phyloP scores from a whole-genome alignment of 2,888 invertebrate species.

The Hedya salicella region DNA sequence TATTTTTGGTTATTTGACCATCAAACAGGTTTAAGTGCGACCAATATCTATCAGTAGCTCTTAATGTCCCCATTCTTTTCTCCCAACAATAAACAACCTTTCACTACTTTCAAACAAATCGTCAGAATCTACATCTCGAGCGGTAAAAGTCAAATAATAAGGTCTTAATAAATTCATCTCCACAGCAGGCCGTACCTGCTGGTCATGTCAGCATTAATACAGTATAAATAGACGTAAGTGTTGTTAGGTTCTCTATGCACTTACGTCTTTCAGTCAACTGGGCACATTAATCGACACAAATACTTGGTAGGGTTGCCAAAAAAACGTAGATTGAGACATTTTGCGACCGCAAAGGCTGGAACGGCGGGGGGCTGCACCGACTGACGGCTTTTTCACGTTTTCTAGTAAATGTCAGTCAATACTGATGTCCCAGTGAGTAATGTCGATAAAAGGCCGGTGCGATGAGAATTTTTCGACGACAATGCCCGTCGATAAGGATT shows the following conservation, averaged over 20 bases:
- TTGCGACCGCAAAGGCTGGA: constrained; percentile 76
- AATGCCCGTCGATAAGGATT: constrained; percentile 50
- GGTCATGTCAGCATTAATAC: constrained; percentile 53
- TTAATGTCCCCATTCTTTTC: constrained; percentile 9
- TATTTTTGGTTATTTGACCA: neutral
- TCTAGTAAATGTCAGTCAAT: constrained; percentile 69
- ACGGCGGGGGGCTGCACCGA: constrained; percentile 73
- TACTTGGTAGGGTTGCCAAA: constrained; percentile 31
- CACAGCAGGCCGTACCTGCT: constrained; percentile 71
- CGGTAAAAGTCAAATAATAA: constrained; percentile 48
- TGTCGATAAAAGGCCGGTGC: constrained; percentile 19
- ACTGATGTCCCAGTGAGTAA: constrained; percentile 54
- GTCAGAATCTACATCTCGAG: constrained; percentile 48
- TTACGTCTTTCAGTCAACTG: constrained; percentile 2
- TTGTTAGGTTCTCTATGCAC: neutral
- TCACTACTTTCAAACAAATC: constrained; percentile 32
- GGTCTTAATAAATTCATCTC: constrained; percentile 63
- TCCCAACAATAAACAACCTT: constrained; percentile 29
- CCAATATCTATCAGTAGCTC: constrained; percentile 2
- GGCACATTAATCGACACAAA: neutral
- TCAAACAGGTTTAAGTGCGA: constrained; percentile 1
- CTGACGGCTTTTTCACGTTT: constrained; percentile 63
- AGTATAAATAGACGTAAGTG: neutral
- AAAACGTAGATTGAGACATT: constrained; percentile 73
- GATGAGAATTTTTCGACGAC: constrained; percentile 50